Percentiles rank a stretch among this genome's conserved stretches.
These are phyloP conservation scores for Ormyrus pomaceus DNA, from an alignment of 2,888 invertebrate genomes.

Conservation along the genomic window DNA sequence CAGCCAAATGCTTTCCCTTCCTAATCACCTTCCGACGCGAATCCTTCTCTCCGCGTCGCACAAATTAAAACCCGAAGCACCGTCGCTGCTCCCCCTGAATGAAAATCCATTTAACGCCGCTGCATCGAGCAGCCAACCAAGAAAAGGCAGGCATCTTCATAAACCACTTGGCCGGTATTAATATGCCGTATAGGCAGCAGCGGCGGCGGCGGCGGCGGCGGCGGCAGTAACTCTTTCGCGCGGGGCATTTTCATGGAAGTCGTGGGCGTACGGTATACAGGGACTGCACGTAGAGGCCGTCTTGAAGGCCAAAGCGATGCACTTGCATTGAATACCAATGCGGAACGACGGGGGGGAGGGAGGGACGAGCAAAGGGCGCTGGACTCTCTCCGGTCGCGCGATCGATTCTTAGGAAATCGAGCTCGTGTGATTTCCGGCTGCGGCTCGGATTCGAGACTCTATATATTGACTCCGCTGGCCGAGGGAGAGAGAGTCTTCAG, in stretches of 20 bases:
- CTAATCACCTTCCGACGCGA: no score
- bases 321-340: conserved; percentile 49
- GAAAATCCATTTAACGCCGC: no score
- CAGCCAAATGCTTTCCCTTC: no score
- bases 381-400: not conserved
- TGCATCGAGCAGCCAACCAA: no score
- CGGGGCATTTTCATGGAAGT: conserved; percentile 31
- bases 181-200: not conserved
- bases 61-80: no score
- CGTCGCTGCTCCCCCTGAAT: not conserved
- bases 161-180: no score
- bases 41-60: no score
- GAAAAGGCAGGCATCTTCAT: not conserved
- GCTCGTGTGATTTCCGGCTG: no score
- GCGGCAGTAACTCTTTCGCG: no score
- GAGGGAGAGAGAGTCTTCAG: no score
- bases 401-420: not conserved
- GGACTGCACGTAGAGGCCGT: conserved; percentile 43
- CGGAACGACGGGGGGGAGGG: not conserved
- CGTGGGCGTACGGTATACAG: conserved; percentile 33
- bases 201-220: not conserved
- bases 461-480: no score
- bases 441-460: no score
- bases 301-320: conserved; percentile 49
- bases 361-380: not conserved